Evolutionary conservation across 2,888 invertebrate genomes (phyloP).

Genomic region (Ochropleura leucogaster): DNA sequence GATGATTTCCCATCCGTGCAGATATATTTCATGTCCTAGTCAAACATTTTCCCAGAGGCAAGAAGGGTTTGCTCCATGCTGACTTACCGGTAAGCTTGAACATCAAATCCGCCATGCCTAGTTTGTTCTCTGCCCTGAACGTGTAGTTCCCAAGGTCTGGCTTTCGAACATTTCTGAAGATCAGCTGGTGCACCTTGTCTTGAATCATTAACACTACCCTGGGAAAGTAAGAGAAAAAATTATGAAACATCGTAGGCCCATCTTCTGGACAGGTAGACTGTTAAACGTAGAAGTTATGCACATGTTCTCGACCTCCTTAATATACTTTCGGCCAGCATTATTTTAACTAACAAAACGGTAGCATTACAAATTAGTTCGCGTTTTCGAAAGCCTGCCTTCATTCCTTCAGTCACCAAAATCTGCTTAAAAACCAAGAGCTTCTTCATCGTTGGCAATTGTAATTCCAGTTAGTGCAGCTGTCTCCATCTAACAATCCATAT

Average conservation of each 20-base stretch:
- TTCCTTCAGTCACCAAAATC: background rate
- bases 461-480: no score
- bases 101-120: constrained; percentile 93
- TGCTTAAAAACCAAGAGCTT: background rate
- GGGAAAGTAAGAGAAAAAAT: constrained; percentile 34
- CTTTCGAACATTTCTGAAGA: constrained; percentile 92
- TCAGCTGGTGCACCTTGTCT: constrained; percentile 91
- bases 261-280: background rate
- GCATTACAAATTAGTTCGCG: no score
- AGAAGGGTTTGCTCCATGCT: background rate
- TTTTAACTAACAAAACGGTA: background rate
- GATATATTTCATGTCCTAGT: no score
- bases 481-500: no score
- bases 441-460: no score
- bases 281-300: background rate
- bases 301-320: background rate
- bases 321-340: background rate
- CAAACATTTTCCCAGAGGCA: no score
- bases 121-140: constrained; percentile 94
- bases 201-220: constrained; percentile 89
- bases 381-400: background rate
- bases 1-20: no score
- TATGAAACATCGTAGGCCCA: background rate
- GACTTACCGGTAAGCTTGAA: constrained; percentile 93
- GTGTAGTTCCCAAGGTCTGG: constrained; percentile 95